Conservation (phyloP, 2,797 vertebrate species). For the Poecile montanus region DNA sequence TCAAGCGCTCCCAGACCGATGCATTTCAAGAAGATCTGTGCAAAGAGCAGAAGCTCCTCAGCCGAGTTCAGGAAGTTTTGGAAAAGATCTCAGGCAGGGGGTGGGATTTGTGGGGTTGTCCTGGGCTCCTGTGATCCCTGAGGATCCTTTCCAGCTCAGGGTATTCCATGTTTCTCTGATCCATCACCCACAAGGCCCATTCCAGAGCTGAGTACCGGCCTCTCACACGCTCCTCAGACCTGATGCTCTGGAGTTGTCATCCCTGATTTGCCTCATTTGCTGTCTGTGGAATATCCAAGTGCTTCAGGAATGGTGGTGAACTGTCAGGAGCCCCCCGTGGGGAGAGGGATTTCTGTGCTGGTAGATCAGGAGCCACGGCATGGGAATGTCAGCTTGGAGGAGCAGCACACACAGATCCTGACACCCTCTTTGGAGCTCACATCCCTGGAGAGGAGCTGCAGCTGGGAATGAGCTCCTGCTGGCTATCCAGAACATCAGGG, state of each 20-base stretch:
- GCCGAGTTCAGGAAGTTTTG: not conserved
- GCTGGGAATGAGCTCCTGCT: not conserved
- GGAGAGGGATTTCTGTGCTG: not conserved
- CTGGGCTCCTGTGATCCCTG: not conserved
- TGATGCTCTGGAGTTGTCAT: not conserved
- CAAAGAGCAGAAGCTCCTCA: rapidly evolving
- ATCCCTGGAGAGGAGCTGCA: rapidly evolving
- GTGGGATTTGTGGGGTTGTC: not conserved
- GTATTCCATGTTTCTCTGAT: not conserved
- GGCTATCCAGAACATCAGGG: not conserved
- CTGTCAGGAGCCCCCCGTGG: not conserved
- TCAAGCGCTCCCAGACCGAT: not conserved
- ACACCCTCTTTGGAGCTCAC: not conserved
- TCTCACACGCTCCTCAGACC: rapidly evolving
- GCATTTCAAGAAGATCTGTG: not conserved
- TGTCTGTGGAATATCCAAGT: not conserved
- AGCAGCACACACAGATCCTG: rapidly evolving
- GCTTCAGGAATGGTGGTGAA: not conserved
- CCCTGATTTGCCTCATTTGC: not conserved
- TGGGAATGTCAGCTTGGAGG: not conserved
- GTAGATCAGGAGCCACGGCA: not conserved
- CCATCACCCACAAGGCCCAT: not conserved
- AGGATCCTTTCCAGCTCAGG: not conserved
- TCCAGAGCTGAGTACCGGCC: rapidly evolving
- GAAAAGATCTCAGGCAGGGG: not conserved